Evolutionary conservation across 2,888 invertebrate species (phyloP), one percentile per base, ranked within the genome.

Genomic region (Taenaris catops): DNA sequence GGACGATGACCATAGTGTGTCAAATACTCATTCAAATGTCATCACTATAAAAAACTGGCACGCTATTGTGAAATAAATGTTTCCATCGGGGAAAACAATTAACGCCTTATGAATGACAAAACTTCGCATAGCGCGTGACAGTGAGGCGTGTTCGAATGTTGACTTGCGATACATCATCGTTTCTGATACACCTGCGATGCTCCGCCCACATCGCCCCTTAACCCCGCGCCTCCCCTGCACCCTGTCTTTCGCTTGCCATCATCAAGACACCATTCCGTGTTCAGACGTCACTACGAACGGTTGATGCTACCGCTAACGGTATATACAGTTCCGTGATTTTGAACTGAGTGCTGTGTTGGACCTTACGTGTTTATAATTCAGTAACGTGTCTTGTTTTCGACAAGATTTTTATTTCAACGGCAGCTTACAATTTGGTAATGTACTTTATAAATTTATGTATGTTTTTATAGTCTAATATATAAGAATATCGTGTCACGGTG

Each of bases 151-250:
- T 79, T 67, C 71, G 51, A 53, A 76, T 79, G 80, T 73, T 78
- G 80, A 78, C 74, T 75, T 73, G 75, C 72, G 79, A 80, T 83
- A 81, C 69, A 78, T 83, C 80, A 81, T 68, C 56, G 68, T 72
- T 70, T 65, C 52, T 67, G 70, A 70, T 78, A 72, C 80, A 83
- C 83, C 81, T 83, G 81, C 63, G 55, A 68, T 53, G 63, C 74
- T 69, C 64, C 80, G 76, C 76, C 79, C 54, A 61, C 56, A 34
- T 36, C 7, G 37, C 41, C 48, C 34, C 28, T 37, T 41, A 46
- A 40, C 51, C 58, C 53, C 58, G 44, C 43, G 29, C 46, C 32
- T 21, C 44, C 41, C 38, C 43, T 44, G 45, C 48, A 42, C 68
- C 59, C 62, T 63, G 68, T 69, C 70, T 69, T 66, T 61, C 60